These are phyloP conservation scores for Allophyes oxyacanthae DNA, from an alignment of 2,888 invertebrate genomes.

Conservation along the genomic window DNA sequence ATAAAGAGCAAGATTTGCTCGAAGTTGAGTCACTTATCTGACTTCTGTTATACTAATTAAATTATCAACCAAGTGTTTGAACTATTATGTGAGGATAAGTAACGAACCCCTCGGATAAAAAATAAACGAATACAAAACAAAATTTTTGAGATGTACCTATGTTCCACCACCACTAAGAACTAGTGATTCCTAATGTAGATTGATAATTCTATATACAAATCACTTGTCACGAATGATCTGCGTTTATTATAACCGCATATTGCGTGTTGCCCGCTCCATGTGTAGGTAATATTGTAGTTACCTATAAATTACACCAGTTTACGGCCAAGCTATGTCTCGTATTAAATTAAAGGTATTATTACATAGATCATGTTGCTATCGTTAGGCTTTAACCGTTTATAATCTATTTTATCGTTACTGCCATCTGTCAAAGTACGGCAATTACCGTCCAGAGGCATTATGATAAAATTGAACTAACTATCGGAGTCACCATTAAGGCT, in stretches of 20 bases:
- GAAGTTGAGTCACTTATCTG: slow-evolving; percentile 26
- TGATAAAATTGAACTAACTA: slow-evolving; percentile 28
- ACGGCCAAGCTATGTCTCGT: slow-evolving; percentile 24
- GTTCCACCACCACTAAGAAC: too few relatives aligned
- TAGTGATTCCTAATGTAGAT: too few relatives aligned
- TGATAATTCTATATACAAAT: too few relatives aligned
- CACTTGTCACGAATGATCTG: not conserved
- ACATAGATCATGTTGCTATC: slow-evolving; percentile 38
- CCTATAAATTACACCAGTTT: slow-evolving; percentile 46
- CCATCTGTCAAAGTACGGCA: slow-evolving; percentile 30
- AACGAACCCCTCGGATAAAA: too few relatives aligned
- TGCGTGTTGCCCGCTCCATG: slow-evolving; percentile 8
- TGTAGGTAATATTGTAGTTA: slow-evolving; percentile 39
- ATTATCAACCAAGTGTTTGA: slow-evolving; percentile 12
- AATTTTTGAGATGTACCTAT: too few relatives aligned
- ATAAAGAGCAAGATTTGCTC: slow-evolving; percentile 22
- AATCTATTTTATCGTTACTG: slow-evolving; percentile 45
- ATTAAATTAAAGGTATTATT: slow-evolving; percentile 42
- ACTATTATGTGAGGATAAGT: slow-evolving; percentile 28
- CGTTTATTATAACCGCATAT: slow-evolving; percentile 5
- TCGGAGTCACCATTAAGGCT: slow-evolving; percentile 6
- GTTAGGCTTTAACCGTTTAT: slow-evolving; percentile 28
- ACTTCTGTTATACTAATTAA: slow-evolving; percentile 10
- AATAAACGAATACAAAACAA: not conserved
- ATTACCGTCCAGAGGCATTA: slow-evolving; percentile 37